These are phyloP conservation scores for Thysanoteuthis rhombus DNA, from an alignment of 2,888 invertebrate species.

Conservation along the genomic window DNA sequence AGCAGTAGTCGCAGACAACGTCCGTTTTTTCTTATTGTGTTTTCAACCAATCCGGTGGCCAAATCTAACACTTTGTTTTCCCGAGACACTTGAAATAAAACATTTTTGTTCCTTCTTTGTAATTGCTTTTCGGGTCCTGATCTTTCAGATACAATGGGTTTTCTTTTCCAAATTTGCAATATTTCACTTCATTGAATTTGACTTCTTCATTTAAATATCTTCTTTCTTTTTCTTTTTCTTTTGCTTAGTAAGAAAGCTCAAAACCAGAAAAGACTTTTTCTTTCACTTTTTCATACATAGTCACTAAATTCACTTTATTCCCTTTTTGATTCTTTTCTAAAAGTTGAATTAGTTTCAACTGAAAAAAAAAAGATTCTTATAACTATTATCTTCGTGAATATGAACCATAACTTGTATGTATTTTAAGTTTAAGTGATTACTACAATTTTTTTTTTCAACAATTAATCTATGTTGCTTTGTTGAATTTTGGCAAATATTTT, in stretches of 20 bases:
- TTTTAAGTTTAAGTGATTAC: neutral
- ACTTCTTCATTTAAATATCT: neutral
- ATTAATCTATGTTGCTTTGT: neutral
- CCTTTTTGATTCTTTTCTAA: too few species aligned
- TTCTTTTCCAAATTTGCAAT: neutral
- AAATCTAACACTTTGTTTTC: neutral
- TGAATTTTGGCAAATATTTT: neutral
- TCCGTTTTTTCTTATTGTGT: neutral
- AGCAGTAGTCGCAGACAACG: neutral
- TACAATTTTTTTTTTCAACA: neutral
- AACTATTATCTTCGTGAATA: neutral
- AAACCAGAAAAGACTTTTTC: neutral
- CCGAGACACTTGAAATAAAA: neutral
- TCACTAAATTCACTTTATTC: too few species aligned
- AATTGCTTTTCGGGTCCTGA: too few species aligned
- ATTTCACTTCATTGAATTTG: neutral
- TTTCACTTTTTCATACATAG: neutral
- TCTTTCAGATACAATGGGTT: neutral
- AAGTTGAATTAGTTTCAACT: too few species aligned
- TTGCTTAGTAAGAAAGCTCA: neutral
- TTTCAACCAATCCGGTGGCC: neutral
- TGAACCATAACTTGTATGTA: neutral
- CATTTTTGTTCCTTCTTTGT: neutral
- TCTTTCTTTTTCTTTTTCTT: too few species aligned
- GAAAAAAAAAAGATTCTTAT: neutral